Conservation (phyloP, 1,140 invertebrate genomes). For the Drosophila sucinea region DNA sequence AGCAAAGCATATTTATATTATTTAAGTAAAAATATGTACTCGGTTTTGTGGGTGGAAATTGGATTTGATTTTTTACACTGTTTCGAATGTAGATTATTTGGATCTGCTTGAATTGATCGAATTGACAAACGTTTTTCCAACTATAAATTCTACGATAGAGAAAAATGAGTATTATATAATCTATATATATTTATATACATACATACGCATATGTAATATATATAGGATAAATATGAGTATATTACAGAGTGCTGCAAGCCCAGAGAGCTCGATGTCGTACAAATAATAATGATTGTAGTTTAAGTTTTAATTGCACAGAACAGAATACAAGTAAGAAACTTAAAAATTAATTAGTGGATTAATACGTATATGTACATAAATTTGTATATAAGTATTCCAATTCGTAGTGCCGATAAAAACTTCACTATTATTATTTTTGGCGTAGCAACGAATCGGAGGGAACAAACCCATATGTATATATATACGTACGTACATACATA, state of each 20-base stretch:
- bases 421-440: not conserved
- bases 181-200: constrained; percentile 3
- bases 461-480: no score
- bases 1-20: not conserved
- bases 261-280: not conserved
- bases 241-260: constrained; percentile 3
- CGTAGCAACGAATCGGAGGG: not conserved
- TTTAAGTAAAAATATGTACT: not conserved
- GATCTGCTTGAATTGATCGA: not conserved
- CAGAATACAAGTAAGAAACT: not conserved
- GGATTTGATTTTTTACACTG: constrained; percentile 1
- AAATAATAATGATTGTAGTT: constrained; percentile 2
- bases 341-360: not conserved
- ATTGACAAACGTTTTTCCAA: not conserved
- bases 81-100: not conserved
- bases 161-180: not conserved
- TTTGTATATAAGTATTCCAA: not conserved
- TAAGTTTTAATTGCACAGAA: not conserved
- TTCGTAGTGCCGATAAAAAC: not conserved
- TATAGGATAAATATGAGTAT: not conserved
- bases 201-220: not conserved
- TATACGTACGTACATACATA: no score
- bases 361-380: no score
- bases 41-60: not conserved
- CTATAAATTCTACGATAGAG: not conserved